Base-by-base conservation (phyloP, 2,797 vertebrate genomes). In the Chrosomus eos region DNA sequence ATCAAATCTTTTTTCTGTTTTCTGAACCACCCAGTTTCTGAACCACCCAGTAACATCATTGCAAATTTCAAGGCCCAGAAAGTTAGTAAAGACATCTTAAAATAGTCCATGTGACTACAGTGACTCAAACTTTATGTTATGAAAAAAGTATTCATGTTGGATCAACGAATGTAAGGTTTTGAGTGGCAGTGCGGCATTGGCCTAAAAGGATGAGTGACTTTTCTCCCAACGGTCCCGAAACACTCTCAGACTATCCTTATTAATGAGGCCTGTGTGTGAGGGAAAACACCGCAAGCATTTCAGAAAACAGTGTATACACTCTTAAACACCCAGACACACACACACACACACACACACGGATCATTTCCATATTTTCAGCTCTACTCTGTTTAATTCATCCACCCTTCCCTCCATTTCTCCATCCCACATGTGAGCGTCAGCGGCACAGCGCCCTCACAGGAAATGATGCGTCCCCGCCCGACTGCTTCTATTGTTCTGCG, bases 401-500 rank as follows among this genome's bases (percentile, higher is more conserved):
- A n/a, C 36, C 40, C 68, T 28, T 67, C 43, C 23, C 81, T 83
- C 16, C 31, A 23, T 67, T 33, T 40, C 58, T 53, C 43, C 58
- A 40, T 83, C 81, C 72, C 71, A 75, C 60, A 38, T 28, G 80
- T 82, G 53, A 51, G 64, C 23, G 4, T 40, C 40, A 66, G 6
- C 51, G 21, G 36, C 31, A 55, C 21, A 53, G 72, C 3, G 26
- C 26, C 36, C n/a, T 43, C 36, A 58, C 38, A 72, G 38, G 68
- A 72, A 72, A 33, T 60, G 53, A 72, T 72, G 36, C 38, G 53
- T 72, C 16, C 26, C 80, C 26, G 2, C 11, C 6, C 2, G 36
- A 19, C 80, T 19, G 38, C 38, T n/a, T 40, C 71, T 83, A 36
- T 83, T 53, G 38, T 62, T 48, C 55, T 45, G 38, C 5, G 31